phyloP scores from a whole-genome alignment of 2,888 invertebrate species.

The Drosophila kanekoi region DNA sequence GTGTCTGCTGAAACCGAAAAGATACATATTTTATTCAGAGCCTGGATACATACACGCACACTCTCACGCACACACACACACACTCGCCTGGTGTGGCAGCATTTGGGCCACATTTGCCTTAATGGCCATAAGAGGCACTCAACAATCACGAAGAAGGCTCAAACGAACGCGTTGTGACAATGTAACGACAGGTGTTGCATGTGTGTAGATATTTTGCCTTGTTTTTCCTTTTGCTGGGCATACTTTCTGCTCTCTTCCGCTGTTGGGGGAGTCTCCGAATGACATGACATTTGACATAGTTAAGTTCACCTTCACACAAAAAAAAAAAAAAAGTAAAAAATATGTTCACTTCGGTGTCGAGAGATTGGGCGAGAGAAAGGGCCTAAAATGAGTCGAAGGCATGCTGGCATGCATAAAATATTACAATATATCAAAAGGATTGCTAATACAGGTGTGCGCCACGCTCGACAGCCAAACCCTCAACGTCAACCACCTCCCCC shows the following conservation, averaged over 20 bases:
- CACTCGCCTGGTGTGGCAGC: slow-evolving; percentile 1
- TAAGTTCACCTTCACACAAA: slow-evolving; percentile 39
- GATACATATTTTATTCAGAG: slow-evolving; percentile 28
- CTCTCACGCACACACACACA: background rate
- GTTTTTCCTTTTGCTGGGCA: too few relatives aligned
- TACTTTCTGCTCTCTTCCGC: too few relatives aligned
- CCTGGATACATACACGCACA: background rate
- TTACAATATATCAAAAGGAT: slow-evolving; percentile 73
- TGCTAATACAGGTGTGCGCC: slow-evolving; percentile 56
- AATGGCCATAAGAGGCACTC: slow-evolving; percentile 61
- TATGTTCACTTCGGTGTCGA: slow-evolving; percentile 8
- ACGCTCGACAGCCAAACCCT: slow-evolving; percentile 16
- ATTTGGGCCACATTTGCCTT: slow-evolving; percentile 49
- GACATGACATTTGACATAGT: slow-evolving; percentile 66
- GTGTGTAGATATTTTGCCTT: slow-evolving; percentile 5
- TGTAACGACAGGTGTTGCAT: slow-evolving; percentile 54
- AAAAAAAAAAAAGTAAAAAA: background rate
- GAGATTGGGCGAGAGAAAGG: background rate
- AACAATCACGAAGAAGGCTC: slow-evolving; percentile 40
- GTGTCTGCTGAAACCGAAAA: slow-evolving; percentile 18
- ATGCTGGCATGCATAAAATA: slow-evolving; percentile 58
- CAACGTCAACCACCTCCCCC: background rate
- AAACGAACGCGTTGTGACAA: slow-evolving; percentile 45
- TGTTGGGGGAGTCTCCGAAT: slow-evolving; percentile 35
- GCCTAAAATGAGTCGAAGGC: slow-evolving; percentile 32